A percentile compares a stretch with the other conserved stretches of the same genome.
Conservation (phyloP, 1,140 invertebrate species). For the Ceratina japonica region DNA sequence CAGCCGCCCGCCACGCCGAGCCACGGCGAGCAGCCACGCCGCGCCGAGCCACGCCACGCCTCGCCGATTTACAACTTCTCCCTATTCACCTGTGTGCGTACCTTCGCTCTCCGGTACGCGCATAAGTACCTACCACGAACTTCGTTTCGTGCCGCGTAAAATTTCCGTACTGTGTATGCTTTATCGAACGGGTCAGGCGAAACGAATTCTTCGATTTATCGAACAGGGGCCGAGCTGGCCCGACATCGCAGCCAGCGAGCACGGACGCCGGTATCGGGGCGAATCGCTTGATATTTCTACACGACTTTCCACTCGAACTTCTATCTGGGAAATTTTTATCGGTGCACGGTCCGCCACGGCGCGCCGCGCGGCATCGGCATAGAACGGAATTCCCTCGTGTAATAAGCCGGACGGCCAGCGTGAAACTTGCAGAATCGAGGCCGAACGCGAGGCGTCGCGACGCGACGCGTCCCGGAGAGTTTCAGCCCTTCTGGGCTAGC, state of each 20-base stretch:
- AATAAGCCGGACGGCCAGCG: constrained; percentile 11
- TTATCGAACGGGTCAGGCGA: constrained; percentile 9
- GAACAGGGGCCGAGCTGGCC: not conserved
- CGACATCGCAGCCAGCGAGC: not conserved
- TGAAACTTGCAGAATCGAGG: not conserved
- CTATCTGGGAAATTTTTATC: constrained; percentile 13
- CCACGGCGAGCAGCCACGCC: constrained; percentile 32
- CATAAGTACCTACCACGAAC: constrained; percentile 40
- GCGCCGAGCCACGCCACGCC: constrained; percentile 33
- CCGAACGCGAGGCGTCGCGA: not conserved
- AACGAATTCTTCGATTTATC: constrained; percentile 35
- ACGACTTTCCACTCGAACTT: constrained; percentile 48
- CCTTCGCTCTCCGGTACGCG: constrained; percentile 30
- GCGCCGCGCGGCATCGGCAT: too few species aligned
- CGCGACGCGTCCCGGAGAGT: too few species aligned
- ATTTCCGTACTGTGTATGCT: not conserved
- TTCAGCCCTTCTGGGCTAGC: not conserved
- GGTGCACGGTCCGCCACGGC: not conserved
- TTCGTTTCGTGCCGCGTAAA: constrained; percentile 32
- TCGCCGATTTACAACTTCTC: constrained; percentile 61
- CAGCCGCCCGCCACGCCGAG: constrained; percentile 41
- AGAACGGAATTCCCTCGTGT: constrained; percentile 1
- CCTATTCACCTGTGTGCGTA: constrained; percentile 51
- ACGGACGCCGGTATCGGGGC: not conserved
- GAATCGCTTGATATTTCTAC: constrained; percentile 34